phyloP scores from a whole-genome alignment of 2,888 invertebrate species.

The Chaitophorus viminalis region DNA sequence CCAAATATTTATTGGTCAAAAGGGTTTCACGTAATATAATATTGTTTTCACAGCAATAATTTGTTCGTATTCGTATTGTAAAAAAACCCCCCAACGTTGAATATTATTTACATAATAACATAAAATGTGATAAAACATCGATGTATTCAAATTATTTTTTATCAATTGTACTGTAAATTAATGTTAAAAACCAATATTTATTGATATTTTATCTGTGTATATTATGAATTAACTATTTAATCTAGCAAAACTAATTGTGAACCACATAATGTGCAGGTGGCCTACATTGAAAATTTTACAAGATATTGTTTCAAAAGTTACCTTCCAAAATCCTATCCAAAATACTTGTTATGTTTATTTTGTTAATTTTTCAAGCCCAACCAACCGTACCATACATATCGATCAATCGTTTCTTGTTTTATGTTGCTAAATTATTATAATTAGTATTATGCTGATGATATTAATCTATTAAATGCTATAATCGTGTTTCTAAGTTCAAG shows the following conservation, averaged over 20 bases:
- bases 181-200: slow-evolving; percentile 48
- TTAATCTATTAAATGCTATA: slow-evolving; percentile 44
- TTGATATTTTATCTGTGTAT: slow-evolving; percentile 38
- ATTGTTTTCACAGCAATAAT: slow-evolving; percentile 46
- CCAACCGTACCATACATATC: slow-evolving; percentile 59
- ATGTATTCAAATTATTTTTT: slow-evolving; percentile 55
- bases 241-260: slow-evolving; percentile 29
- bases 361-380: slow-evolving; percentile 33
- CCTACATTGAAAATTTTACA: slow-evolving; percentile 20
- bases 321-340: slow-evolving; percentile 28
- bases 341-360: slow-evolving; percentile 44
- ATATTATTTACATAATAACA: slow-evolving; percentile 35
- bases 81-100: slow-evolving; percentile 19
- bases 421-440: slow-evolving; percentile 47
- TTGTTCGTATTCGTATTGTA: slow-evolving; percentile 44
- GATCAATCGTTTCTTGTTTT: slow-evolving; percentile 42
- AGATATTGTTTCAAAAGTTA: slow-evolving; percentile 52
- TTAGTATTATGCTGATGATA: slow-evolving; percentile 22
- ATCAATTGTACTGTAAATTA: slow-evolving; percentile 50
- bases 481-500: slow-evolving; percentile 55
- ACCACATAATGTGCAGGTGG: slow-evolving; percentile 25
- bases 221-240: slow-evolving; percentile 44
- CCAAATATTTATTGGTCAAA: slow-evolving; percentile 53
- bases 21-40: slow-evolving; percentile 48
- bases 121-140: slow-evolving; percentile 57